A percentile compares a stretch with the other conserved stretches of the same genome.
phyloP scores from a whole-genome alignment of 2,113 vertebrate species.

The Apodemus speciosus region DNA sequence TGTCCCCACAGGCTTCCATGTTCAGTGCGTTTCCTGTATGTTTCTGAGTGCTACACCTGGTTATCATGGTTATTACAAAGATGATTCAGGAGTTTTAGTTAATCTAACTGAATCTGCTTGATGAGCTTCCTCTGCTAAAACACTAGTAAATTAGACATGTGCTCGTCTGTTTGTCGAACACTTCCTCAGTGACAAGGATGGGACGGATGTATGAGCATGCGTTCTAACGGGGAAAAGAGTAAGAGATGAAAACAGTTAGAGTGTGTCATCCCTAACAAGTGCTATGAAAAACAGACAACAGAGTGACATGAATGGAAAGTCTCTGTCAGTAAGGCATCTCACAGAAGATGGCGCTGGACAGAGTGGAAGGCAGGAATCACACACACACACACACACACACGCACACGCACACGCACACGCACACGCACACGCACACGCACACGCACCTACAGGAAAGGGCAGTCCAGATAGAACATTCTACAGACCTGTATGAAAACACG shows the following conservation, averaged over 20 bases:
- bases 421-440: background rate
- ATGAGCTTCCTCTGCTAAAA: conserved; percentile 5
- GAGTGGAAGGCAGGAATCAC: background rate
- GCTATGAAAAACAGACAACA: background rate
- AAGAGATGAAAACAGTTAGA: background rate
- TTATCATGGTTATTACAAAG: background rate
- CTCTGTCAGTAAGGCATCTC: background rate
- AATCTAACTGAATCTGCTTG: conserved; percentile 18
- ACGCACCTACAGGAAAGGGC: background rate
- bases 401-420: background rate
- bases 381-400: background rate
- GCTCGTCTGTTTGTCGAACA: background rate
- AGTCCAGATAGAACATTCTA: background rate
- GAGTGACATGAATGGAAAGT: background rate
- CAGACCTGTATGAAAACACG: background rate
- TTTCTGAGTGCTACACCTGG: background rate
- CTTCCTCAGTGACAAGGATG: background rate
- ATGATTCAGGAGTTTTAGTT: background rate
- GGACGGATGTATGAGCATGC: background rate
- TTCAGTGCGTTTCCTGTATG: background rate
- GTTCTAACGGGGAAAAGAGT: background rate
- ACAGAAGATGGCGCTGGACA: background rate
- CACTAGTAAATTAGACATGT: background rate
- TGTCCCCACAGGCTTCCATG: background rate
- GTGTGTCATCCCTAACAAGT: background rate